A percentile compares a stretch with the other conserved stretches of the same genome.
These are phyloP conservation scores for Drosophila tanythrix DNA, from an alignment of 2,888 invertebrate species.

Conservation along the genomic window DNA sequence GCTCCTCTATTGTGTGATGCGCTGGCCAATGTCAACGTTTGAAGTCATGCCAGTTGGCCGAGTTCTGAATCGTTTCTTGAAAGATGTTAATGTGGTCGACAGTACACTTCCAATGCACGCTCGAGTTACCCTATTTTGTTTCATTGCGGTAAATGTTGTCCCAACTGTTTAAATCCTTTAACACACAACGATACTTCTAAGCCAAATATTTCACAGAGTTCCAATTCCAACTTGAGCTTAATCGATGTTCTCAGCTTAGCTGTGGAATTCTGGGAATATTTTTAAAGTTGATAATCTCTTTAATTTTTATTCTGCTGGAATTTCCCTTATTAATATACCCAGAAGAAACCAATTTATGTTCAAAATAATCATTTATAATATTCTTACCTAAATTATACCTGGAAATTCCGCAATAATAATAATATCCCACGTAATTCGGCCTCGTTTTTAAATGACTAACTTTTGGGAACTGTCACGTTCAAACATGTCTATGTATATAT, in stretches of 20 bases:
- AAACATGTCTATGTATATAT: background rate
- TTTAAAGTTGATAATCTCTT: background rate
- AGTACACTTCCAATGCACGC: conserved; percentile 85
- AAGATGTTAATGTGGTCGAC: conserved; percentile 87
- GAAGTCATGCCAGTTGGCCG: conserved; percentile 92
- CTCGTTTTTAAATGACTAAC: conserved; percentile 17
- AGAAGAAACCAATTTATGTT: background rate
- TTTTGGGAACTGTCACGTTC: background rate
- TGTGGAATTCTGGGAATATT: background rate
- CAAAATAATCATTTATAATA: background rate
- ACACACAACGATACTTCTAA: conserved; percentile 8
- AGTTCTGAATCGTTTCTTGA: conserved; percentile 89
- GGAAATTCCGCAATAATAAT: background rate
- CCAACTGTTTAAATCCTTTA: background rate
- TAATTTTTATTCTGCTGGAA: background rate
- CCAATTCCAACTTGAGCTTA: background rate
- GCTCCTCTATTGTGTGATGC: conserved; percentile 88
- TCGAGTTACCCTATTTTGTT: conserved; percentile 83
- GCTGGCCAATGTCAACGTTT: conserved; percentile 90
- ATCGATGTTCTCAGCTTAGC: background rate
- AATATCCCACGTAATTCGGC: conserved; percentile 1
- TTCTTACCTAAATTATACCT: background rate
- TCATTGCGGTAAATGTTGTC: conserved; percentile 84
- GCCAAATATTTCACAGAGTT: background rate
- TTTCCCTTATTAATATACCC: background rate